These are phyloP conservation scores for Platichthys flesus DNA, from an alignment of 2,113 vertebrate genomes.

Conservation along the genomic window DNA sequence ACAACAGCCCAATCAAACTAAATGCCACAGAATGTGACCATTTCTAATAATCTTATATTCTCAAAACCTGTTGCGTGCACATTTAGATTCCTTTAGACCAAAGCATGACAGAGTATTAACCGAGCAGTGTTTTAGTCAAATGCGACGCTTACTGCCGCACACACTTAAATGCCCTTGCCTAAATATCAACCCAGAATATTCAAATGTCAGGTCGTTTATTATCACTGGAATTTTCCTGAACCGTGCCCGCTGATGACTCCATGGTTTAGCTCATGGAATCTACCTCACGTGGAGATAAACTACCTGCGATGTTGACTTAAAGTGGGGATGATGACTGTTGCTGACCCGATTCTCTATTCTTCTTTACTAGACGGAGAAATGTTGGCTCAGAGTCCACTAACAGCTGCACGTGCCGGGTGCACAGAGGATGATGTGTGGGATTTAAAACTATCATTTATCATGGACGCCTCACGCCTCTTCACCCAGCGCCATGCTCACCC, in stretches of 20 bases:
- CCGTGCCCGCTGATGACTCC: conserved; percentile 55
- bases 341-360: conserved; percentile 52
- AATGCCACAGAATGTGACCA: not conserved
- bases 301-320: conserved; percentile 49
- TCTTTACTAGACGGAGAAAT: conserved; percentile 38
- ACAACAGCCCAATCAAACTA: not conserved
- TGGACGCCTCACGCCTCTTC: conserved; percentile 61
- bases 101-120: not conserved
- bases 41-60: not conserved
- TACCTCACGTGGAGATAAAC: conserved; percentile 62
- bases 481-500: conserved; percentile 30
- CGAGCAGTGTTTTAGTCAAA: conserved; percentile 64
- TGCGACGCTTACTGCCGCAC: conserved; percentile 46
- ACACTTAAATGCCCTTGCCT: conserved; percentile 57
- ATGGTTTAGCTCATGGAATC: conserved; percentile 63
- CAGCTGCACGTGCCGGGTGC: conserved; percentile 63
- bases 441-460: conserved; percentile 66
- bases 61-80: too few species aligned
- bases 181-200: conserved; percentile 72
- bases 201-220: conserved; percentile 72
- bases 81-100: too few species aligned
- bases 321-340: conserved; percentile 16
- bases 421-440: conserved; percentile 66
- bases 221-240: conserved; percentile 79
- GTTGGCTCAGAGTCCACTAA: conserved; percentile 44